Conservation (phyloP, 2,888 invertebrate genomes). For the Kryphioiulus occultus region DNA sequence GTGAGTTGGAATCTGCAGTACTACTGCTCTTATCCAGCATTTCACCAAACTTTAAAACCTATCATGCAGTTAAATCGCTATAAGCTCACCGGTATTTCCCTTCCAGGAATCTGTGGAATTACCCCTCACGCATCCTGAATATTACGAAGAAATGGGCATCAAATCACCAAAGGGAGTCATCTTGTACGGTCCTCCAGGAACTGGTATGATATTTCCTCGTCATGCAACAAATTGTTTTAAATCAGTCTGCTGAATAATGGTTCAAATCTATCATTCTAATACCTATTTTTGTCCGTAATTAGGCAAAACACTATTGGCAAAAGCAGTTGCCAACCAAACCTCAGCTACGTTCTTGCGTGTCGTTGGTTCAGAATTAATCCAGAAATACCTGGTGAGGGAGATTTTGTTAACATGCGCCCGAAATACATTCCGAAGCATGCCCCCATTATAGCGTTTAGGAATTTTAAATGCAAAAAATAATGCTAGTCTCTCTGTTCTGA, state of each 20-base stretch:
- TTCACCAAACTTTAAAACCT: no score
- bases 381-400: slow-evolving; percentile 92
- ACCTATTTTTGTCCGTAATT: no score
- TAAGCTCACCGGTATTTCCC: no score
- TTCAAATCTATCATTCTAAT: slow-evolving; percentile 55
- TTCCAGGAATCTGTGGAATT: slow-evolving; percentile 90
- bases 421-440: no score
- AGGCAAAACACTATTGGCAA: slow-evolving; percentile 93
- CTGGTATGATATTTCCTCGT: slow-evolving; percentile 68
- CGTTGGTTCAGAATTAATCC: slow-evolving; percentile 98
- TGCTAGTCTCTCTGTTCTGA: slow-evolving; percentile 46
- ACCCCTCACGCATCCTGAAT: slow-evolving; percentile 98
- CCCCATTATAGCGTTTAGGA: no score
- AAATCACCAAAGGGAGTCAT: slow-evolving; percentile 99
- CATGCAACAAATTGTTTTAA: slow-evolving; percentile 11
- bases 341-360: slow-evolving; percentile 98
- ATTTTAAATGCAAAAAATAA: slow-evolving; percentile 51
- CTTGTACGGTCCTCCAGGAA: slow-evolving; percentile 96
- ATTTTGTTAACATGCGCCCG: no score
- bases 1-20: slow-evolving; percentile 55
- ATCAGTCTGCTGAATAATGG: no score
- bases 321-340: slow-evolving; percentile 99
- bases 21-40: no score
- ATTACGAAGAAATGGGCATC: slow-evolving; percentile 99
- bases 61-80: neutral